Conservation (phyloP, 2,113 vertebrate species). For the Etheostoma spectabile region DNA sequence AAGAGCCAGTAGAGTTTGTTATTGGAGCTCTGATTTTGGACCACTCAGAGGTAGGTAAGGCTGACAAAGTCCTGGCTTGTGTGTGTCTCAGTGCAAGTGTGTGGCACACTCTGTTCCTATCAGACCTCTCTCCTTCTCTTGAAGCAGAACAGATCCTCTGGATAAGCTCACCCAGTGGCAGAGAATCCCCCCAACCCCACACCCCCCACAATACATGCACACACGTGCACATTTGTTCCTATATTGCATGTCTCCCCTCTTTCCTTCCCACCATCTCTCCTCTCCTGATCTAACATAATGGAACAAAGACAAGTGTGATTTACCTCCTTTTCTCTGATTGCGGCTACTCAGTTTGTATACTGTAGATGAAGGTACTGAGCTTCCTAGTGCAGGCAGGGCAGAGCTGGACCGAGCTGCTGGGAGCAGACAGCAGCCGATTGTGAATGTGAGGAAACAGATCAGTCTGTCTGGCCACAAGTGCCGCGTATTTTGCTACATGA, state of each 20-base stretch:
- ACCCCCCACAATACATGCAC: conserved; percentile 32
- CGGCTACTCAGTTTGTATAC: conserved; percentile 45
- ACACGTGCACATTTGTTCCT: conserved; percentile 58
- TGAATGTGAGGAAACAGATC: conserved; percentile 57
- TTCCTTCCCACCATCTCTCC: conserved; percentile 34
- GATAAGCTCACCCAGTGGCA: conserved; percentile 80
- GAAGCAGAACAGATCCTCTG: conserved; percentile 82
- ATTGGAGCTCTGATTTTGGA: conserved; percentile 79
- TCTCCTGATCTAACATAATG: conserved; percentile 61
- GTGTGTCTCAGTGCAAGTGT: conserved; percentile 65
- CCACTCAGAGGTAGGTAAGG: conserved; percentile 78
- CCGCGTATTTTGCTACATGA: conserved; percentile 29
- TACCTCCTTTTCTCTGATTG: conserved; percentile 36
- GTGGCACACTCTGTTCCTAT: conserved; percentile 72
- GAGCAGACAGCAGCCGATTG: conserved; percentile 44
- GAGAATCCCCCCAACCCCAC: conserved; percentile 51
- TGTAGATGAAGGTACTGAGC: conserved; percentile 38
- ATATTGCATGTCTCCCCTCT: conserved; percentile 35
- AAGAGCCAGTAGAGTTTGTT: conserved; percentile 72
- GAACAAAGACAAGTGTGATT: conserved; percentile 63
- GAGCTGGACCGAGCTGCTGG: conserved; percentile 13
- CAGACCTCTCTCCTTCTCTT: conserved; percentile 70
- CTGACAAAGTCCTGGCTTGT: conserved; percentile 68
- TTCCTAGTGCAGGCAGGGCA: conserved; percentile 18
- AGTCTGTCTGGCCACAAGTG: conserved; percentile 18